These are phyloP conservation scores for Sebastes trivittatus DNA, from an alignment of 2,797 vertebrate genomes.

Conservation along the genomic window DNA sequence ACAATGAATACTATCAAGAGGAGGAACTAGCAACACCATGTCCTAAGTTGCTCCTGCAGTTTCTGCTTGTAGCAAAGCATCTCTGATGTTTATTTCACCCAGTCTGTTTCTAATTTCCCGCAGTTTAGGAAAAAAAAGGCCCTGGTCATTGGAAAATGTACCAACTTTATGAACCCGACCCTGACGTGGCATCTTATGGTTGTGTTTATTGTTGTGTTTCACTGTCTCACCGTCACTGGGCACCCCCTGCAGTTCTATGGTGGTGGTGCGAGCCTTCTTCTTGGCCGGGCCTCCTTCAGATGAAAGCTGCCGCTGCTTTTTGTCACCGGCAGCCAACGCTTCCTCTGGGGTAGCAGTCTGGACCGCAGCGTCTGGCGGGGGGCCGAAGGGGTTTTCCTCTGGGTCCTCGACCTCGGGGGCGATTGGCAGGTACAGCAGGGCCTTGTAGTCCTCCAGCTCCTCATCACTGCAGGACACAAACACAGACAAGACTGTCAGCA, in stretches of 20 bases:
- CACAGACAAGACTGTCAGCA: not conserved
- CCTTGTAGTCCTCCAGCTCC: constrained; percentile 95
- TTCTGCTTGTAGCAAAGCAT: no score
- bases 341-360: constrained; percentile 86
- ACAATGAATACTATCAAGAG: no score
- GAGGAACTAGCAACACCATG: no score
- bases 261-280: constrained; percentile 98
- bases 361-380: constrained; percentile 88
- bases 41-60: no score
- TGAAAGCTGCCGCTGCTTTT: constrained; percentile 91
- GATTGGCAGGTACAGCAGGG: constrained; percentile 95
- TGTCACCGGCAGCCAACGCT: constrained; percentile 77
- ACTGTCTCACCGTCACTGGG: constrained; percentile 90
- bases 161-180: not conserved
- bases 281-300: constrained; percentile 92
- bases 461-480: constrained; percentile 85
- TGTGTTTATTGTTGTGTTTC: not conserved
- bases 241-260: constrained; percentile 96
- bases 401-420: constrained; percentile 98
- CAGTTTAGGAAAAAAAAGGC: not conserved
- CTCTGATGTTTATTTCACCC: no score
- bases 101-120: not conserved
- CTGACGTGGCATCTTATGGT: not conserved
- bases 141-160: not conserved
- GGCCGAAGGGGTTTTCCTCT: constrained; percentile 96